phyloP scores from a whole-genome alignment of 2,888 invertebrate species.

The Callyntrura sp. region DNA sequence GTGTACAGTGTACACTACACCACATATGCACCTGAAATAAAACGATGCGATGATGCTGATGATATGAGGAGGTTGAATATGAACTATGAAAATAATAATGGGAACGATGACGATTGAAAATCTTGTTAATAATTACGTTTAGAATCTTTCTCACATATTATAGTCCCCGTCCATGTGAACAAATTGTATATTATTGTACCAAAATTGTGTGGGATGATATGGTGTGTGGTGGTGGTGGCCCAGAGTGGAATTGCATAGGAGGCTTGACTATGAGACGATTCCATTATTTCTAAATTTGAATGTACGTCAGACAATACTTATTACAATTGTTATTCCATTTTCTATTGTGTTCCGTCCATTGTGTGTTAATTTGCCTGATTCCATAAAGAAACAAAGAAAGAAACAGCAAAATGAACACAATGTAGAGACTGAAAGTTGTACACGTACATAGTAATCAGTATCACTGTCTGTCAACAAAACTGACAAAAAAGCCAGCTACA shows the following conservation, averaged over 20 bases:
- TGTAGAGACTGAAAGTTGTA: constrained; percentile 68
- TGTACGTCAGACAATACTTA: constrained; percentile 70
- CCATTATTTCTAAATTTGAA: constrained; percentile 56
- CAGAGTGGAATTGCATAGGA: constrained; percentile 45
- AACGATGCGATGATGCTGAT: constrained; percentile 37
- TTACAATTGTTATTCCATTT: constrained; percentile 75
- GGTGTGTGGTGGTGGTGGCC: constrained; percentile 39
- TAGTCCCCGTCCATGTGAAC: constrained; percentile 15
- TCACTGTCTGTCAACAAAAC: constrained; percentile 57
- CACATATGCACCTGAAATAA: neutral
- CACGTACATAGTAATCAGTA: constrained; percentile 56
- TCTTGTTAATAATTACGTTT: constrained; percentile 60
- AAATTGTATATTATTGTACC: constrained; percentile 16
- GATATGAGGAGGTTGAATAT: constrained; percentile 22
- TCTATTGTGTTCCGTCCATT: constrained; percentile 72
- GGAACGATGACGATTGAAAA: constrained; percentile 65
- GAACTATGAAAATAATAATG: constrained; percentile 46
- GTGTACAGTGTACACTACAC: neutral
- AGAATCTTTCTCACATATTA: constrained; percentile 37
- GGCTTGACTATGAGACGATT: constrained; percentile 51
- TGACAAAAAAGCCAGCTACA: constrained; percentile 46
- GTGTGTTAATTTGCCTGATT: constrained; percentile 73
- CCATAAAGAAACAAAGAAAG: constrained; percentile 68
- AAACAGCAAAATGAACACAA: constrained; percentile 44
- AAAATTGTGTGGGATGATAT: constrained; percentile 70